These are phyloP conservation scores for Amyelois transitella DNA, from an alignment of 1,140 invertebrate species.

Conservation along the genomic window DNA sequence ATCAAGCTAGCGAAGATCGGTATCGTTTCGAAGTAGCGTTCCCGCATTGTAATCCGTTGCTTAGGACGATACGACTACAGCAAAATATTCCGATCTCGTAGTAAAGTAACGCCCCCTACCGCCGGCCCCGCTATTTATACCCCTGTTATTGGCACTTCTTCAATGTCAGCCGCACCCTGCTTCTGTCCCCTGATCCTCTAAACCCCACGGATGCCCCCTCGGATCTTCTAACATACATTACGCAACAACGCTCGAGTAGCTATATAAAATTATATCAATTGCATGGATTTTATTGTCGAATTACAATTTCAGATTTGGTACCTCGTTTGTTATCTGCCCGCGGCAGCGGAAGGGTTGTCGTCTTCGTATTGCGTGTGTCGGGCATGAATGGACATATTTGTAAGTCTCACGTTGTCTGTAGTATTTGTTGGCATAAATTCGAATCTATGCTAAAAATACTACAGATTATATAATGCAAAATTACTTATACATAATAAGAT, in stretches of 20 bases:
- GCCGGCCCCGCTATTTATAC: constrained; percentile 72
- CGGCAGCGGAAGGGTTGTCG: constrained; percentile 15
- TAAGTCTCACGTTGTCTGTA: too few species aligned
- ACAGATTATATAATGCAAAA: too few species aligned
- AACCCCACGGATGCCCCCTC: constrained; percentile 39
- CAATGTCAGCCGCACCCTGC: constrained; percentile 75
- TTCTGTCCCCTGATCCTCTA: constrained; percentile 53
- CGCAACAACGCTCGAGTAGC: constrained; percentile 45
- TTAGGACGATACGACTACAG: constrained; percentile 47
- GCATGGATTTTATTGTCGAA: constrained; percentile 56
- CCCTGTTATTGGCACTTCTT: constrained; percentile 76
- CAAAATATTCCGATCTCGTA: constrained; percentile 74
- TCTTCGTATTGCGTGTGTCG: neutral
- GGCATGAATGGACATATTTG: neutral
- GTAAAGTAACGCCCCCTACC: constrained; percentile 59
- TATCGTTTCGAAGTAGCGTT: constrained; percentile 42
- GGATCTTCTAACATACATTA: constrained; percentile 52
- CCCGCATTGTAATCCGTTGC: constrained; percentile 70
- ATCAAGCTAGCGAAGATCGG: constrained; percentile 41
- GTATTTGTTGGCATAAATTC: too few species aligned
- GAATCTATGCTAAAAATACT: too few species aligned
- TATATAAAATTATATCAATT: constrained; percentile 69
- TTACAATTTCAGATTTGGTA: constrained; percentile 63
- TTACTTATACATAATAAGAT: too few species aligned
- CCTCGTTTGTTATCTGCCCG: constrained; percentile 25